A percentile compares a stretch with the other conserved stretches of the same genome.
phyloP scores from a whole-genome alignment of 2,797 vertebrate species.

The Cynopterus sphinx region DNA sequence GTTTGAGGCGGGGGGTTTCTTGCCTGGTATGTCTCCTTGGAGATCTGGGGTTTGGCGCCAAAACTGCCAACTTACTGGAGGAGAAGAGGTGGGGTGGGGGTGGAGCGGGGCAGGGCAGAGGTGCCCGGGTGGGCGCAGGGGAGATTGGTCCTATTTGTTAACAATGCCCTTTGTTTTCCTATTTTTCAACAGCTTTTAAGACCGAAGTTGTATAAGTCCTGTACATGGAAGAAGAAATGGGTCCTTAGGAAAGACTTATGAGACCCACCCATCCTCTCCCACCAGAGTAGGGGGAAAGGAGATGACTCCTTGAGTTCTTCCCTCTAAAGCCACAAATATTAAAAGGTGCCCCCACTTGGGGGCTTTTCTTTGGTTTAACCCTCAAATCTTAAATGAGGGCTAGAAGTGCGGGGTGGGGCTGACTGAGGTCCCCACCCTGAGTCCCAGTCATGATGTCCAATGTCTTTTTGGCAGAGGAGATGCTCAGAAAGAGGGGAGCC shows the following conservation, averaged over 20 bases:
- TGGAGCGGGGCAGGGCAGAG: background rate
- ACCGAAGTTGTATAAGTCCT: conserved; percentile 80
- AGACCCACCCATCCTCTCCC: background rate
- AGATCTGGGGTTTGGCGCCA: conserved; percentile 61
- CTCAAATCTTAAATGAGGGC: conserved; percentile 64
- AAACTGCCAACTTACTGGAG: conserved; percentile 67
- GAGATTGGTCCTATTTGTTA: conserved; percentile 72
- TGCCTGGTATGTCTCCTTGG: conserved; percentile 60
- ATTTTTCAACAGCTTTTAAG: conserved; percentile 80
- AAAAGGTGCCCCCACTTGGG: conserved; percentile 6
- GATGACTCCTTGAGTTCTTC: conserved; percentile 8
- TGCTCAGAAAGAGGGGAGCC: background rate
- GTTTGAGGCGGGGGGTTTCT: conserved; percentile 5
- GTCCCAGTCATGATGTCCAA: background rate
- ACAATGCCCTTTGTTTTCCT: conserved; percentile 81
- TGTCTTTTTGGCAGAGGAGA: conserved; percentile 53
- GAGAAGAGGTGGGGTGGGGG: conserved; percentile 11
- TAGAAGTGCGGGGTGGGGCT: background rate
- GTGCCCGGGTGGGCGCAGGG: background rate
- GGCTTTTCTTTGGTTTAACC: conserved; percentile 72
- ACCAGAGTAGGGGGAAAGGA: background rate
- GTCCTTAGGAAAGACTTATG: conserved; percentile 33
- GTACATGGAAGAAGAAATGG: conserved; percentile 55
- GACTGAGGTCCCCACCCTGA: conserved; percentile 4
- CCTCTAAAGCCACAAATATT: conserved; percentile 49